A percentile compares a stretch with the other conserved stretches of the same genome.
Conservation (phyloP, 2,113 vertebrate genomes). For the Channa maculata region DNA sequence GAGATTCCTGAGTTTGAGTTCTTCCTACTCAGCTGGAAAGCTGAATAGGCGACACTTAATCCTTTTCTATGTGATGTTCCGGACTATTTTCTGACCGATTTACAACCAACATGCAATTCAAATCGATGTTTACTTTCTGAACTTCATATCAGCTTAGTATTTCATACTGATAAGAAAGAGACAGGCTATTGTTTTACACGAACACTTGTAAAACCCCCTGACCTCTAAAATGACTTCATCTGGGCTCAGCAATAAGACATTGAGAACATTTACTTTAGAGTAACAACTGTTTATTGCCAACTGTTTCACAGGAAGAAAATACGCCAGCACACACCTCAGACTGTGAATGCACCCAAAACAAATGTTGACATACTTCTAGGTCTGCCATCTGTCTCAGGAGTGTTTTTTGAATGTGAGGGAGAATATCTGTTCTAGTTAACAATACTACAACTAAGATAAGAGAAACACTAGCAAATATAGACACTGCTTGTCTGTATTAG, state of each 20-base stretch:
- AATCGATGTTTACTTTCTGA: neutral
- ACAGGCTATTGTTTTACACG: constrained; percentile 6
- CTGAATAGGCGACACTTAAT: neutral
- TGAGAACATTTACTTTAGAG: neutral
- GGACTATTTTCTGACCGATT: neutral
- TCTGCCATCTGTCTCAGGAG: neutral
- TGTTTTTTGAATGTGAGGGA: neutral
- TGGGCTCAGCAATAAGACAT: neutral
- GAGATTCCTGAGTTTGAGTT: neutral
- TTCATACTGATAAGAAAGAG: constrained; percentile 30
- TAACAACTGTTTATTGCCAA: constrained; percentile 25
- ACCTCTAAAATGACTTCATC: neutral
- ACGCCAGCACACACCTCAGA: constrained; percentile 1
- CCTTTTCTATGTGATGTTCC: neutral
- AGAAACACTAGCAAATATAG: neutral
- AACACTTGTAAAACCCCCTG: neutral
- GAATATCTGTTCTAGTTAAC: neutral
- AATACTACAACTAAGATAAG: neutral
- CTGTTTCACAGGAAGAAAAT: neutral
- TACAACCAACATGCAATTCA: neutral
- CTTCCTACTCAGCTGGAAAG: neutral
- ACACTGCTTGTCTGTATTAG: neutral
- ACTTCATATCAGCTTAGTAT: neutral
- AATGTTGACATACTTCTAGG: neutral
- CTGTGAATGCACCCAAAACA: neutral